Conservation (phyloP, 2,797 vertebrate species). For the Enteromius argenteus region DNA sequence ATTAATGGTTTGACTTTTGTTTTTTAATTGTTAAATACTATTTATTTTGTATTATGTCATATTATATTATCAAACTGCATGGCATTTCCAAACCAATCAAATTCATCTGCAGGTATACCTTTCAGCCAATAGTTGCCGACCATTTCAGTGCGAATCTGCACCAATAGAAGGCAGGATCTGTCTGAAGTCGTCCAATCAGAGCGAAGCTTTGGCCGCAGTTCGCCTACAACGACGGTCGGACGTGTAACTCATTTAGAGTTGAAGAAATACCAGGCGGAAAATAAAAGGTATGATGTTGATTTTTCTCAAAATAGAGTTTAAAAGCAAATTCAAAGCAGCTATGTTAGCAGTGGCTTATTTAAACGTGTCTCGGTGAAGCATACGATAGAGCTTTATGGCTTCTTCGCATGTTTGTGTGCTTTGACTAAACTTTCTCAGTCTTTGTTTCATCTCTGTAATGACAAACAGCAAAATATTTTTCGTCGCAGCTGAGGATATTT, state of each 20-base stretch:
- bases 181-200: conserved; percentile 57
- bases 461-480: conserved; percentile 5
- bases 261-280: conserved; percentile 50
- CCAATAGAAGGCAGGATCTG: conserved; percentile 49
- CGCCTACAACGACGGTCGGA: conserved; percentile 50
- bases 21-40: background rate
- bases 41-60: background rate
- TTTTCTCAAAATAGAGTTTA: background rate
- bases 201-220: conserved; percentile 35
- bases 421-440: conserved; percentile 37
- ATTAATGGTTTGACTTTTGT: background rate
- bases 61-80: background rate
- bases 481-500: background rate
- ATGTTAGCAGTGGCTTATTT: background rate
- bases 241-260: conserved; percentile 49
- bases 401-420: conserved; percentile 28
- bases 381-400: background rate
- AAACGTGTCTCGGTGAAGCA: background rate
- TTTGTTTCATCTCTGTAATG: conserved; percentile 32
- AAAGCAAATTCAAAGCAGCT: background rate
- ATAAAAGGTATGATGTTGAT: conserved; percentile 58
- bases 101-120: conserved; percentile 35
- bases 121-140: conserved; percentile 46
- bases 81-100: conserved; percentile 44
- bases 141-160: background rate